Evolutionary conservation across 2,113 vertebrate genomes (phyloP), one percentile per base, ranked within the genome.

Genomic region (Sula dactylatra): DNA sequence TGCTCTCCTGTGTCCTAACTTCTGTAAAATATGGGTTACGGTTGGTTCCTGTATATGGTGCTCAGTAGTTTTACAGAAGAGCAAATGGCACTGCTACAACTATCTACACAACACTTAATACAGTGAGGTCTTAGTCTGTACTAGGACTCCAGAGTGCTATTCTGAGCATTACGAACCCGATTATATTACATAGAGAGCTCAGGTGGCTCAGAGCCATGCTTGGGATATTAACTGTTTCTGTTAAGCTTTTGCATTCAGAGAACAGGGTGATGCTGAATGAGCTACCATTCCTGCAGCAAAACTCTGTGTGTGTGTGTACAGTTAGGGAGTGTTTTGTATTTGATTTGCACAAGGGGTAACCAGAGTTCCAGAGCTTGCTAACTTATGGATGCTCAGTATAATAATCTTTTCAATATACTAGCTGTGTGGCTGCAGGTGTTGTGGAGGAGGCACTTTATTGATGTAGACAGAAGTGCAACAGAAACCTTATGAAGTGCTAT

Each of bases 101-200:
- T 73, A 76, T 90, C 94, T 70, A 88, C 82, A 42, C 93, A 95
- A 27, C 61, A 22, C 81, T 95, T 73, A 72, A 91, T 87, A 96
- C 87, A 96, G 85, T 80, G 90, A 96, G 87, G 84, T 96, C 96
- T 96, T 56, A 90, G 93, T 96, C 73, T 88, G 84, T 90, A 4
- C 78, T 77, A 6, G 71, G 90, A 12, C 96, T 95, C 93, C 54
- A 72, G 93, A 90, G 96, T 96, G 92, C 96, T 95, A 93, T 96
- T 97, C 92, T 91, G 96, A 83, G 96, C 78, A 32, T 93, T 88
- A 88, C 21, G 67, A 96, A 93, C 78, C 74, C 3, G 87, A 94
- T 95, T 97, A 88, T 93, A 20, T 96, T 96, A 93, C 96, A 96
- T 22, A 55, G 3, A 85, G 92, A 90, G 94, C 82, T 93, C 82